A percentile compares a stretch with the other conserved stretches of the same genome.
These are phyloP conservation scores for Bombyx huttoni DNA, from an alignment of 2,888 invertebrate species.

Conservation along the genomic window DNA sequence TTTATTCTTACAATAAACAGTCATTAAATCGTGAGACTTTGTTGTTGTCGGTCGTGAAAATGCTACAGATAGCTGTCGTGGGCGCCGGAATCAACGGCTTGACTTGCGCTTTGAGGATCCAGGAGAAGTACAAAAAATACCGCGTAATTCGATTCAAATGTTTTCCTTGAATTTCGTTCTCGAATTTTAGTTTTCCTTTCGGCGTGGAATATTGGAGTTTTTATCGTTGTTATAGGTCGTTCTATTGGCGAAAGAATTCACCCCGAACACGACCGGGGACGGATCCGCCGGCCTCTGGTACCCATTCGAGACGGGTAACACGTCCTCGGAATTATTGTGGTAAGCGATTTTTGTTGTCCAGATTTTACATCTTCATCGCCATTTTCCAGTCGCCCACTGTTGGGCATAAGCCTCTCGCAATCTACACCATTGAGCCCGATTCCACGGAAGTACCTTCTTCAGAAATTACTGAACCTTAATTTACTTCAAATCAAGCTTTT, in stretches of 20 bases:
- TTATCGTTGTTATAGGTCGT: slow-evolving; percentile 54
- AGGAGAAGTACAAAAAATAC: slow-evolving; percentile 64
- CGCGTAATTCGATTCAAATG: slow-evolving; percentile 30
- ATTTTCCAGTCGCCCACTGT: too few relatives aligned
- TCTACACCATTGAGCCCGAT: too few relatives aligned
- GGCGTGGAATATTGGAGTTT: too few relatives aligned
- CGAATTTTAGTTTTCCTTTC: too few relatives aligned
- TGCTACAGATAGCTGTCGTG: slow-evolving; percentile 74
- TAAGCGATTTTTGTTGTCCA: slow-evolving; percentile 27
- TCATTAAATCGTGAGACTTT: neutral
- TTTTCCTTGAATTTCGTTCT: too few relatives aligned
- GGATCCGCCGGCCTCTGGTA: slow-evolving; percentile 84
- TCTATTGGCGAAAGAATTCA: slow-evolving; percentile 76
- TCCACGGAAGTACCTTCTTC: too few relatives aligned
- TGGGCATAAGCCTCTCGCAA: too few relatives aligned
- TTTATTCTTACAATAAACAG: neutral
- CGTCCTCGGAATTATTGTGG: slow-evolving; percentile 64
- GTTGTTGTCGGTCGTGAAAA: slow-evolving; percentile 8
- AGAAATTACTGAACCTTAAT: too few relatives aligned
- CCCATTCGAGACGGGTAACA: slow-evolving; percentile 75
- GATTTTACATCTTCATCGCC: neutral
- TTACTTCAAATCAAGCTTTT: too few relatives aligned
- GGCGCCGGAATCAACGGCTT: slow-evolving; percentile 84
- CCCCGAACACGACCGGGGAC: slow-evolving; percentile 83
- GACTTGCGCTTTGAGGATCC: slow-evolving; percentile 77